Evolutionary conservation across 2,888 invertebrate genomes (phyloP).

Genomic region (Pollenia angustigena): DNA sequence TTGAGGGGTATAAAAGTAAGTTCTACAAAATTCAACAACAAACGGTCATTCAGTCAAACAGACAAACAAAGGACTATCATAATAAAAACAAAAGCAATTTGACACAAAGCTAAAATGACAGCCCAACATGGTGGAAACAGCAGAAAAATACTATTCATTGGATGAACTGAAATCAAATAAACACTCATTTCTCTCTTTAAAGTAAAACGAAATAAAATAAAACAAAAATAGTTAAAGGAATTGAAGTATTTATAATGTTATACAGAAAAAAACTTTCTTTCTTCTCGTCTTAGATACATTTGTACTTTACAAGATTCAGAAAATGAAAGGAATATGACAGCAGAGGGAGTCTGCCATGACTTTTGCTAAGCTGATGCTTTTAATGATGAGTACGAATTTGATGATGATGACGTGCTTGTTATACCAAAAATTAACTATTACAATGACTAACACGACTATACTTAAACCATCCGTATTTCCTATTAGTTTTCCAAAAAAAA

Average conservation of each 20-base stretch:
- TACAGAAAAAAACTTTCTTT: slow-evolving; percentile 64
- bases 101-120: slow-evolving; percentile 67
- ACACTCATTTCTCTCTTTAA: slow-evolving; percentile 49
- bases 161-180: slow-evolving; percentile 55
- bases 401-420: slow-evolving; percentile 69
- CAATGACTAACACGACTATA: slow-evolving; percentile 51
- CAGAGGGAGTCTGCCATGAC: slow-evolving; percentile 45
- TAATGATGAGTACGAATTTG: slow-evolving; percentile 15
- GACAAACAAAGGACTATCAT: slow-evolving; percentile 37
- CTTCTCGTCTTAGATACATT: neutral
- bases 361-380: slow-evolving; percentile 48
- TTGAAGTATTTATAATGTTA: slow-evolving; percentile 44
- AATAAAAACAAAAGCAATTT: slow-evolving; percentile 56
- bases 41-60: slow-evolving; percentile 30
- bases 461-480: slow-evolving; percentile 37
- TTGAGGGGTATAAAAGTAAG: neutral
- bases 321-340: neutral
- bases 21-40: slow-evolving; percentile 36
- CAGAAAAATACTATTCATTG: slow-evolving; percentile 62
- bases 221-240: slow-evolving; percentile 62
- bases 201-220: slow-evolving; percentile 28
- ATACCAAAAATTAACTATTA: slow-evolving; percentile 69
- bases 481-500: neutral
- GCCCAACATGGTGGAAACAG: slow-evolving; percentile 56
- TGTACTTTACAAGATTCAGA: neutral